Evolutionary conservation across 2,797 vertebrate species (phyloP).

Genomic region (Trachops cirrhosus): DNA sequence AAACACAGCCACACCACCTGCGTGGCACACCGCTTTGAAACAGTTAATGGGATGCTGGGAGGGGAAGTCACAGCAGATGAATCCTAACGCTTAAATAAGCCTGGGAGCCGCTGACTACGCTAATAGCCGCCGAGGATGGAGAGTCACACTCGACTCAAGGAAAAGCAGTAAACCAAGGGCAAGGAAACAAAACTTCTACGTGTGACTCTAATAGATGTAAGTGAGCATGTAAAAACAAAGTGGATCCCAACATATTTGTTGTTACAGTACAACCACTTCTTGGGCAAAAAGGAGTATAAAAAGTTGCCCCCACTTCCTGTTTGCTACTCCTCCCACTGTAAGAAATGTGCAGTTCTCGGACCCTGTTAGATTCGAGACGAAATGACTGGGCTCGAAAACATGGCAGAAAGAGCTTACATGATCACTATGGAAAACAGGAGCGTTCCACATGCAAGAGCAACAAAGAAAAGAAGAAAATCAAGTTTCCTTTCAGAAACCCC

Average conservation of each 20-base stretch:
- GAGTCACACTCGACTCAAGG: constrained; percentile 55
- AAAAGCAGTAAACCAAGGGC: constrained; percentile 33
- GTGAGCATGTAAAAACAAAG: constrained; percentile 16
- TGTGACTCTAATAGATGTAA: neutral
- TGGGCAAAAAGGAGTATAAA: neutral
- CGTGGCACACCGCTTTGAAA: constrained; percentile 46
- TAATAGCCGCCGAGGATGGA: constrained; percentile 54
- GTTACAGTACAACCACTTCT: neutral
- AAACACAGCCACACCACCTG: neutral
- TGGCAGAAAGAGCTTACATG: neutral
- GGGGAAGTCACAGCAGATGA: constrained; percentile 67
- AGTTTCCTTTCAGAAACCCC: constrained; percentile 5
- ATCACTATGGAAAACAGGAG: constrained; percentile 40
- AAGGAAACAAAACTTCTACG: constrained; percentile 35
- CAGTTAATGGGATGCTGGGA: constrained; percentile 64
- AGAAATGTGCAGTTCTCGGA: constrained; percentile 10
- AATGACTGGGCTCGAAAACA: neutral
- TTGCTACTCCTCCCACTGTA: neutral
- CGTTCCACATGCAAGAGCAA: neutral
- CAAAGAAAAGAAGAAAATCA: constrained; percentile 43
- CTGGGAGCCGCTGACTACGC: constrained; percentile 28
- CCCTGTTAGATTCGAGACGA: neutral
- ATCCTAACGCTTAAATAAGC: constrained; percentile 68
- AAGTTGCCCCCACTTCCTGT: neutral
- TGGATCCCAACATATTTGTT: neutral